Percentiles rank a stretch among this genome's conserved stretches.
phyloP scores from a whole-genome alignment of 2,113 vertebrate genomes.

The Cyphomyrus discorhynchus region DNA sequence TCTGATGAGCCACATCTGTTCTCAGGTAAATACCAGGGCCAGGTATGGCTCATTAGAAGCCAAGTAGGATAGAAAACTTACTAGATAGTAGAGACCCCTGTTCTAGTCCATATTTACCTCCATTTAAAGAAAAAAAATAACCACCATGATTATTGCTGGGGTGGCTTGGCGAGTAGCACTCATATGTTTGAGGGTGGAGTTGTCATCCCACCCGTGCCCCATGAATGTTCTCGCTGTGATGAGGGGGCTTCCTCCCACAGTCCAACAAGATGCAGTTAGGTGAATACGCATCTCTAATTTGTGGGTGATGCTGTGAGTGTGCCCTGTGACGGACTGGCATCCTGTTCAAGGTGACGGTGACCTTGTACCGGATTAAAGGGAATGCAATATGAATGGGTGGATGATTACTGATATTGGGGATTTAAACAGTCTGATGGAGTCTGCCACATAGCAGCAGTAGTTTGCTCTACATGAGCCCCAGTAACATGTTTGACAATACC shows the following conservation, averaged over 20 bases:
- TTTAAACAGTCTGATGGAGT: not conserved
- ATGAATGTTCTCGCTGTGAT: not conserved
- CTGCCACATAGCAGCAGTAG: not conserved
- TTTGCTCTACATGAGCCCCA: not conserved
- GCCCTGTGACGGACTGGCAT: not conserved
- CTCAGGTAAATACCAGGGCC: no score
- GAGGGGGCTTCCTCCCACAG: not conserved
- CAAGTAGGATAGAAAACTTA: no score
- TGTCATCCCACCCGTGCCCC: not conserved
- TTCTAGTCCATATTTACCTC: not conserved
- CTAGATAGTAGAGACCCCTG: no score
- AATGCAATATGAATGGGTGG: not conserved
- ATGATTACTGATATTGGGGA: not conserved
- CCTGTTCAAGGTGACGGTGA: not conserved
- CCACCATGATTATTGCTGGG: not conserved
- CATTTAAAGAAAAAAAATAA: not conserved
- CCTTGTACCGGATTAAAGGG: not conserved
- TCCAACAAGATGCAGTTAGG: not conserved
- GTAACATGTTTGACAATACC: not conserved
- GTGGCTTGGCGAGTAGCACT: not conserved
- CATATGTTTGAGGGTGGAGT: not conserved
- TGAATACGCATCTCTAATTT: not conserved
- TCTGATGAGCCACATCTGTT: no score
- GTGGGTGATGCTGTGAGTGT: not conserved
- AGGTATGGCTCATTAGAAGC: no score